A percentile compares a stretch with the other conserved stretches of the same genome.
Evolutionary conservation across 1,140 invertebrate genomes (phyloP).

Genomic region (Grapholita molesta): DNA sequence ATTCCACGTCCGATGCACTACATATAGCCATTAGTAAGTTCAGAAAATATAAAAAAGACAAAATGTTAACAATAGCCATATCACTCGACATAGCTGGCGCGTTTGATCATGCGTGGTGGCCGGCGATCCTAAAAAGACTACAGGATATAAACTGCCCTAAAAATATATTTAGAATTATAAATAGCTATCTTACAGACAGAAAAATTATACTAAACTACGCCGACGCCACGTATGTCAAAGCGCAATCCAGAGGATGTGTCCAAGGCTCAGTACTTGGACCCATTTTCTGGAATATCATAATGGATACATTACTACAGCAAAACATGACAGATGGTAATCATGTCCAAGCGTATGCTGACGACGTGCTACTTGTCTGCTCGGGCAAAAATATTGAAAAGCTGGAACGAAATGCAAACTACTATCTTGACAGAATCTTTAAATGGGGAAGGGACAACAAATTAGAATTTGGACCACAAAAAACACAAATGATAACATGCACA

Average conservation of each 20-base stretch:
- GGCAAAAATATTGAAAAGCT: no score
- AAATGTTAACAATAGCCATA: constrained; percentile 12
- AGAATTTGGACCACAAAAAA: no score
- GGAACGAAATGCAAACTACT: no score
- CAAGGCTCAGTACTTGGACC: constrained; percentile 35
- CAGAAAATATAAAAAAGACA: background rate
- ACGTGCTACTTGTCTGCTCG: background rate
- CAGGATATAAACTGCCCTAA: background rate
- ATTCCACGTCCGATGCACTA: constrained; percentile 22
- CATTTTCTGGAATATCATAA: constrained; percentile 27
- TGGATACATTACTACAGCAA: constrained; percentile 26
- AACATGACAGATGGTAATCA: constrained; percentile 8
- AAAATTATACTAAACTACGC: constrained; percentile 9
- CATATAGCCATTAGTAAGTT: constrained; percentile 18
- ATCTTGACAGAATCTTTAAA: no score
- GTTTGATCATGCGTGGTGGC: constrained; percentile 40
- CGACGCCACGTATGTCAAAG: background rate
- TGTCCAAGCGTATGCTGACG: constrained; percentile 33
- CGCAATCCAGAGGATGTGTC: background rate
- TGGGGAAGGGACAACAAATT: no score
- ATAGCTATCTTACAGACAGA: background rate
- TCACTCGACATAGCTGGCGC: constrained; percentile 36
- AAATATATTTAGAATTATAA: background rate
- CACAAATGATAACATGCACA: no score
- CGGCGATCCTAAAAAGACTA: constrained; percentile 20